Percentiles rank a stretch among this genome's conserved stretches.
phyloP scores from a whole-genome alignment of 2,113 vertebrate species.

The Corythoichthys intestinalis region DNA sequence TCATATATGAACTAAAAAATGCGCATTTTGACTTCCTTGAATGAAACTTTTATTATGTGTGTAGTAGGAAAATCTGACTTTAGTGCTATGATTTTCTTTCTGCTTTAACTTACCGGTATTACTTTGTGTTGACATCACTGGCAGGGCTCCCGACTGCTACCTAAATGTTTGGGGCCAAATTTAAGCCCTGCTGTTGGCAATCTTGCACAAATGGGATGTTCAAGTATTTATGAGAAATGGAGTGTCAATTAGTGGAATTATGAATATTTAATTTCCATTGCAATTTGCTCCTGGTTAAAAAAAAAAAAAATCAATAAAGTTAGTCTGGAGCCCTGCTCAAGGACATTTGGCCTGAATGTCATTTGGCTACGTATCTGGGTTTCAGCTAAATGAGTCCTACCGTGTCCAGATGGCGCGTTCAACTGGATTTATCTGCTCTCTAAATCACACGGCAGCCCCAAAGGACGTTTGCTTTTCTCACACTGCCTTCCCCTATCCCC shows the following conservation, averaged over 20 bases:
- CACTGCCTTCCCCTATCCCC: slow-evolving; percentile 54
- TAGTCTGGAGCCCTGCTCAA: neutral
- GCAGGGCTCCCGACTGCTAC: too few relatives aligned
- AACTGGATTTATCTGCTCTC: slow-evolving; percentile 16
- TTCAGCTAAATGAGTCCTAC: slow-evolving; percentile 16
- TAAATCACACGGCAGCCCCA: slow-evolving; percentile 24
- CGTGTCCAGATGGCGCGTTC: slow-evolving; percentile 29
- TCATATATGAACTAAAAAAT: neutral
- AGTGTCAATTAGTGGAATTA: too few relatives aligned
- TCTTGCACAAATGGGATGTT: too few relatives aligned
- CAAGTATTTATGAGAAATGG: too few relatives aligned
- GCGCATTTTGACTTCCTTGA: neutral
- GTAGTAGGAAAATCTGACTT: neutral
- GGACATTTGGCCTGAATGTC: slow-evolving; percentile 32
- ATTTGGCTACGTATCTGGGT: slow-evolving; percentile 20
- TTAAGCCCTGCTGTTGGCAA: too few relatives aligned
- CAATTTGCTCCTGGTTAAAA: too few relatives aligned
- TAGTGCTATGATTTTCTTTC: neutral
- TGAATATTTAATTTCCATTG: too few relatives aligned
- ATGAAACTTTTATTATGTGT: neutral
- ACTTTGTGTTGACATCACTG: neutral
- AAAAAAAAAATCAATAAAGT: too few relatives aligned
- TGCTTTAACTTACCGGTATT: neutral
- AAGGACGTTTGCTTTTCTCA: slow-evolving; percentile 45
- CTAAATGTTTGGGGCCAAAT: too few relatives aligned